A percentile compares a stretch with the other conserved stretches of the same genome.
Evolutionary conservation across 2,113 vertebrate genomes (phyloP).

Genomic region (Tretioscincus oriximinensis): DNA sequence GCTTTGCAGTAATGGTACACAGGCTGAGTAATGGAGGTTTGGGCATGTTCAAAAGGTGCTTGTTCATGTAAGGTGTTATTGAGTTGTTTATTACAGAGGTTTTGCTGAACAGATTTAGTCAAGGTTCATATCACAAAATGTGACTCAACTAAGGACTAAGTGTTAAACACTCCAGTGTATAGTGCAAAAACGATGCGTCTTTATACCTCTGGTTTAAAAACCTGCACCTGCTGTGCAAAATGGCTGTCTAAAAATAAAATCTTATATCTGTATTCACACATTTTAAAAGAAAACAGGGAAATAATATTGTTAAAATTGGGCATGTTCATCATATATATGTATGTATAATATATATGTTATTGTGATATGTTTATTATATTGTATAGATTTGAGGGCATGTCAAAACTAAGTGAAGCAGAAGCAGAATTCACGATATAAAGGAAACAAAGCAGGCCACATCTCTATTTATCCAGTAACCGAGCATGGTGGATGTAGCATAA

Average conservation of each 20-base stretch:
- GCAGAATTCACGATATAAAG: no score
- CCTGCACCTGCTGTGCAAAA: not conserved
- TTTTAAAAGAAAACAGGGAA: no score
- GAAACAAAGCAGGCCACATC: no score
- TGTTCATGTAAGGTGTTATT: constrained; percentile 11
- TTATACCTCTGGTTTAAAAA: not conserved
- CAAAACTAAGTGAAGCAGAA: no score
- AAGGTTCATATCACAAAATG: constrained; percentile 9
- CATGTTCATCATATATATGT: no score
- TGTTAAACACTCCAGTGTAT: not conserved
- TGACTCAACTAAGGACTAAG: not conserved
- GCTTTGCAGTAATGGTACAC: constrained; percentile 31
- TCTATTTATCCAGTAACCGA: no score
- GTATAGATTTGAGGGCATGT: no score
- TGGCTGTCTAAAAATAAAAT: constrained; percentile 13
- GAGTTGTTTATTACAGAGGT: constrained; percentile 13
- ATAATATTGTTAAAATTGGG: no score
- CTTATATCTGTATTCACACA: not conserved
- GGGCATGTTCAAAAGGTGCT: not conserved
- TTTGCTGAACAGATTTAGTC: not conserved
- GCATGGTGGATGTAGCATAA: no score
- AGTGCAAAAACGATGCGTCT: not conserved
- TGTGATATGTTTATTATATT: no score
- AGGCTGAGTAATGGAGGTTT: not conserved
- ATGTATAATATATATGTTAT: no score